Evolutionary conservation across 2,797 vertebrate species (phyloP), one percentile per base, ranked within the genome.

Genomic region (Lacerta viridis): DNA sequence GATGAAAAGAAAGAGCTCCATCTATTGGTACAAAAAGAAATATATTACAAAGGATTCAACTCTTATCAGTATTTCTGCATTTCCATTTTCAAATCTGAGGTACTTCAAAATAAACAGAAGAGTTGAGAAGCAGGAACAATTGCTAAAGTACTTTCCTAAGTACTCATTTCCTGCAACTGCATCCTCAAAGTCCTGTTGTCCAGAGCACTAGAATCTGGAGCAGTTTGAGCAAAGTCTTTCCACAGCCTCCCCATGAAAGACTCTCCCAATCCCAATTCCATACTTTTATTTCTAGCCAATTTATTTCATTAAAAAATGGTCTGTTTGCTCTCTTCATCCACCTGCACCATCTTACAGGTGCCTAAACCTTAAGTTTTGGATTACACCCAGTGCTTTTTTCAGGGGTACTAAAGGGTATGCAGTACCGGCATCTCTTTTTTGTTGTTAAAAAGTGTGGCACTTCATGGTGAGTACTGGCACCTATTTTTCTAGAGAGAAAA

Each of bases 1-100:
- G 74, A 64, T 71, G 43, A 71, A 80, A 71, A 80, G n/a, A 36
- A 20, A 13, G 33, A 87, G 69, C 68, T 36, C 80, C 72, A 50
- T 76, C 71, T 75, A 82, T 80, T 82, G 69, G 55, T 41, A 36
- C 33, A 33, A 23, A 74, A 55, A 68, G 43, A 68, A 5, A n/a
- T 33, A 5, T 46, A n/a, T 46, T 69, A 11, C 66, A 74, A 33
- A 29, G 41, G 3, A 71, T n/a, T 71, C 29, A 66, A 39, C 18
- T 68, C 46, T 50, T 15, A 77, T 46, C 25, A 3, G 23, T 29
- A 39, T 66, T 76, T 29, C 18, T 77, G 41, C 27, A 83, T 88
- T 83, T 88, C 72, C 27, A 50, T 82, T 29, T 69, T 27, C 74
- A 76, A 43, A 29, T 20, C 6, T 39, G 74, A 50, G 9, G 15